Conservation (phyloP, 2,888 invertebrate species). For the Aspidiotus destructor region DNA sequence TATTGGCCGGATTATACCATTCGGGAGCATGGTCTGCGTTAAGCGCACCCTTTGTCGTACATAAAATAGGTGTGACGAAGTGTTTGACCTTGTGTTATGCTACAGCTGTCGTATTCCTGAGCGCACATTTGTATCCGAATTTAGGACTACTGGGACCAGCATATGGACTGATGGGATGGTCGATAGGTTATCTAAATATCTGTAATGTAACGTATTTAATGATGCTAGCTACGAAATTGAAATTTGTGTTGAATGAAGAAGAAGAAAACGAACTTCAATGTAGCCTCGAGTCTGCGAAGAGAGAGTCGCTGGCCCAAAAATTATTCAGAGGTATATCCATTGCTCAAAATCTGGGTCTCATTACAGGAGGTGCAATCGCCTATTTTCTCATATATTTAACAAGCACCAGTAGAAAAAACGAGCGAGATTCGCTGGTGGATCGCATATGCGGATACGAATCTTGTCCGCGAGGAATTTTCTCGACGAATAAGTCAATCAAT, state of each 20-base stretch:
- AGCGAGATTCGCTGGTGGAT: conserved; percentile 41
- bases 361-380: conserved; percentile 31
- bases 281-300: conserved; percentile 35
- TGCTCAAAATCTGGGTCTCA: conserved; percentile 24
- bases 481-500: conserved; percentile 20
- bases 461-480: conserved; percentile 43
- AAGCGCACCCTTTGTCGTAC: conserved; percentile 47
- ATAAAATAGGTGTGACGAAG: conserved; percentile 44
- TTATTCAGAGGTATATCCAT: conserved; percentile 33
- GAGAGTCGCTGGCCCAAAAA: conserved; percentile 34
- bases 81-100: conserved; percentile 46
- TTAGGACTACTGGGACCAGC: conserved; percentile 48
- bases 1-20: conserved; percentile 53
- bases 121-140: conserved; percentile 51
- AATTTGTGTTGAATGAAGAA: conserved; percentile 43
- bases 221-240: conserved; percentile 44
- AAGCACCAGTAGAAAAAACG: conserved; percentile 8
- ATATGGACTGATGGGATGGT: conserved; percentile 50
- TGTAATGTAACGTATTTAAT: conserved; percentile 43
- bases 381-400: conserved; percentile 29
- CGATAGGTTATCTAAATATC: conserved; percentile 42
- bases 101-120: conserved; percentile 51
- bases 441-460: conserved; percentile 52
- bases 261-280: conserved; percentile 43
- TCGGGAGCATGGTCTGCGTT: conserved; percentile 51